Conservation (phyloP, 2,113 vertebrate genomes). For the Stigmatopora argus region DNA sequence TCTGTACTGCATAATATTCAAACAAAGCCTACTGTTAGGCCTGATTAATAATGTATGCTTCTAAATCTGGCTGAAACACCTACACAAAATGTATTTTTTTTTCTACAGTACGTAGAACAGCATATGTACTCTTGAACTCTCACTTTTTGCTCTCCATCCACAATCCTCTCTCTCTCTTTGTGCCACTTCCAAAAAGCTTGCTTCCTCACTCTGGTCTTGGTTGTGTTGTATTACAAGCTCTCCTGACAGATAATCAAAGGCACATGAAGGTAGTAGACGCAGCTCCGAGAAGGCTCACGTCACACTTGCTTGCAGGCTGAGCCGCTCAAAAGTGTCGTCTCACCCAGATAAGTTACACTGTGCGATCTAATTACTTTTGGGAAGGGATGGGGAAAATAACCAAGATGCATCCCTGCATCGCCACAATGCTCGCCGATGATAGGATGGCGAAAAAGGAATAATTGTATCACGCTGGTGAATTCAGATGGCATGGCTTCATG, state of each 20-base stretch:
- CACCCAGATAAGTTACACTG: background rate
- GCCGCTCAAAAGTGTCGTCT: background rate
- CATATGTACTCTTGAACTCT: background rate
- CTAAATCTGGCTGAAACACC: background rate
- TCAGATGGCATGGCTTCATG: background rate
- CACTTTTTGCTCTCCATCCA: background rate
- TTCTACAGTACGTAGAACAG: background rate
- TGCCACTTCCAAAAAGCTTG: background rate
- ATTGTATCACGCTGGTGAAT: background rate
- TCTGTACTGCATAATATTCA: background rate
- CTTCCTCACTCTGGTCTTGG: constrained; percentile 3
- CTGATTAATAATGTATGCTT: background rate
- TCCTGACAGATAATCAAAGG: constrained; percentile 50
- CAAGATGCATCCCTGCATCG: background rate
- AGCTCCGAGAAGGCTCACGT: constrained; percentile 17
- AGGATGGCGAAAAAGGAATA: background rate
- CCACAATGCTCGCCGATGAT: background rate
- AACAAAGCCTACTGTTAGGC: background rate
- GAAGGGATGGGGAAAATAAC: background rate
- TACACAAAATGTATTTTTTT: background rate
- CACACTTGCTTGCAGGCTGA: constrained; percentile 5
- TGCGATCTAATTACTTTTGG: background rate
- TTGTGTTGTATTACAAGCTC: constrained; percentile 37
- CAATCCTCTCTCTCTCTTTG: background rate
- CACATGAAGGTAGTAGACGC: constrained; percentile 29